Conservation (phyloP, 2,888 invertebrate genomes). For the Cephus nigrinus region DNA sequence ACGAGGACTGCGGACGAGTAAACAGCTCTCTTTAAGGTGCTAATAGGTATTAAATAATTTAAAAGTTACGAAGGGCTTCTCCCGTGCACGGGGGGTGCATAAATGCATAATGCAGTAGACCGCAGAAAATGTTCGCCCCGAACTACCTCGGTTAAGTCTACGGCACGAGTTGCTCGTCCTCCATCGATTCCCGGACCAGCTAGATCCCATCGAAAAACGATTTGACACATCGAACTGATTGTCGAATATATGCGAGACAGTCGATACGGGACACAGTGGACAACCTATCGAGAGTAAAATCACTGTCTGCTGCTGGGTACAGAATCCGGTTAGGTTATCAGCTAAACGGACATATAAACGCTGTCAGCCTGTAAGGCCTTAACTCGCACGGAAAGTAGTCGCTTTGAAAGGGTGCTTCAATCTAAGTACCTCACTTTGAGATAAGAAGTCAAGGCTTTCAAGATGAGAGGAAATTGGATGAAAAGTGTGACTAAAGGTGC, state of each 20-base stretch:
- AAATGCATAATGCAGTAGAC: background rate
- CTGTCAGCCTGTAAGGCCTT: background rate
- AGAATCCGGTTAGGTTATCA: background rate
- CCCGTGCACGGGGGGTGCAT: background rate
- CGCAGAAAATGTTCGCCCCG: background rate
- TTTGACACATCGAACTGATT: background rate
- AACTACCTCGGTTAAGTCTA: background rate
- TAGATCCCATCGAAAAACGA: background rate
- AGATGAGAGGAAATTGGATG: constrained; percentile 40
- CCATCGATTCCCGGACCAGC: background rate
- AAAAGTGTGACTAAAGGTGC: constrained; percentile 23
- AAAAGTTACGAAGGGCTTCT: background rate
- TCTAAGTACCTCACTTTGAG: constrained; percentile 27
- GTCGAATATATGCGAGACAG: background rate
- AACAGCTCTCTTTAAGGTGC: background rate
- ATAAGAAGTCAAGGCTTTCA: constrained; percentile 19
- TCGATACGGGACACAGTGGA: background rate
- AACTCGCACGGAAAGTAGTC: background rate
- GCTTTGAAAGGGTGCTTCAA: constrained; percentile 29
- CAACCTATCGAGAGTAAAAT: background rate
- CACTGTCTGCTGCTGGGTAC: background rate
- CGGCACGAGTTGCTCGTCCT: background rate
- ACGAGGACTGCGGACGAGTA: background rate
- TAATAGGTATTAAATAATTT: background rate
- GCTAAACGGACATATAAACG: background rate